Base-by-base conservation (phyloP, 2,113 vertebrate species). In the Rhodinocichla rosea region DNA sequence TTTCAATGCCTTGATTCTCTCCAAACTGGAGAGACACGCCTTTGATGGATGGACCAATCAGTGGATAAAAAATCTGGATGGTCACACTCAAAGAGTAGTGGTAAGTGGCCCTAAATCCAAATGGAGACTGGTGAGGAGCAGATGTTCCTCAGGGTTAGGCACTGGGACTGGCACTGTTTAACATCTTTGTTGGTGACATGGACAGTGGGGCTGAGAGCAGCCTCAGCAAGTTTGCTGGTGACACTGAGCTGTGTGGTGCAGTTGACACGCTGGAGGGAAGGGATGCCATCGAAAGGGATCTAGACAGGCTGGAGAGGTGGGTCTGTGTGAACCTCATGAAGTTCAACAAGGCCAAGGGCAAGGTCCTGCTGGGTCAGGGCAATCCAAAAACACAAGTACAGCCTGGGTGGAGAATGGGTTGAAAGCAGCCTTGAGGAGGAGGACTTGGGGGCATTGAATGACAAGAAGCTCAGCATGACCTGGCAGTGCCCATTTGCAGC, bases 251-350 rank as follows among this genome's bases (percentile, higher is more conserved):
- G 32, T 23, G 63, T 49, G 42, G 10, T 20, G 83, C 15, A 13
- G 26, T 2, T 0, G 1, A 37, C 37, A 52, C 1, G 0, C 37
- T 44, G 27, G 27, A 69, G 32, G 37, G 27, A 44, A 33, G 27
- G 73, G 27, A 68, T 44, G 10, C 7, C 45, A 52, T 52, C 11
- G 3, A 13, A 15, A 52, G 8, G 32, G 37, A 14, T 3, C 44
- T 37, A 18, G 17, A 44, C 27, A 59, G 37, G 14, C 8, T 37
- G 18, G 1, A 87, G 33, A 52, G 45, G 23, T 23, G 33, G 45
- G 13, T 16, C n/a, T 23, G 19, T 53, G 23, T 39, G 42, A 62
- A 45, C 33, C 5, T 69, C 74, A 20, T n/a, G 18, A 28, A 78
- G 39, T 20, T 39, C 55, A 60, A 20, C 22, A 33, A 39, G 39